These are phyloP conservation scores for Hiodon tergisus DNA, from an alignment of 2,113 vertebrate species.

Conservation along the genomic window DNA sequence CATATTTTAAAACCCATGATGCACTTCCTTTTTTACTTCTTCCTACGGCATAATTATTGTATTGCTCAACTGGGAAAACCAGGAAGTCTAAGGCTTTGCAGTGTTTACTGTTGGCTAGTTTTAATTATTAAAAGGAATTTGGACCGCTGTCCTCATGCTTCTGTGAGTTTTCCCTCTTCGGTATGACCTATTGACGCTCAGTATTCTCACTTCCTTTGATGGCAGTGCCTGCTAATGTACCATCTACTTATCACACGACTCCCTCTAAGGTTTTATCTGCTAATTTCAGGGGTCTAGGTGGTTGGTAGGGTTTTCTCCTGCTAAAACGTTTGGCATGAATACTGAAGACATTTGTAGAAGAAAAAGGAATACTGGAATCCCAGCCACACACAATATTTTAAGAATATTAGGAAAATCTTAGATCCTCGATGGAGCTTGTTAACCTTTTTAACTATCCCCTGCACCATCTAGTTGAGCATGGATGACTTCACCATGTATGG, in stretches of 20 bases:
- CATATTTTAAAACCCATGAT: not conserved
- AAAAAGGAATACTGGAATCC: no score
- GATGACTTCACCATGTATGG: slow-evolving; percentile 82
- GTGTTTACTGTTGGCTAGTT: not conserved
- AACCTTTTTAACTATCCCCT: not conserved
- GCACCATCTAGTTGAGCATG: slow-evolving; percentile 67
- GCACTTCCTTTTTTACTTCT: not conserved
- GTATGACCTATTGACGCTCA: not conserved
- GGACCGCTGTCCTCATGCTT: not conserved
- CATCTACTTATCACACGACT: no score
- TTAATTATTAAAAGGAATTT: not conserved
- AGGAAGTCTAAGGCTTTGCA: not conserved
- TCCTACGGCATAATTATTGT: not conserved
- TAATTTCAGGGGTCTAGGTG: no score
- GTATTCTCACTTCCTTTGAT: not conserved
- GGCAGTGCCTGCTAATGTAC: no score
- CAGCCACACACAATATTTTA: no score
- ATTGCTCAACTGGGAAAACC: not conserved
- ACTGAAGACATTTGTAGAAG: no score
- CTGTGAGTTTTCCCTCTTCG: not conserved
- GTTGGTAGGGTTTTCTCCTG: no score
- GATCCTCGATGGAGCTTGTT: no score
- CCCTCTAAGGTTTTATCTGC: no score
- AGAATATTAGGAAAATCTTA: no score
- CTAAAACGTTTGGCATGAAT: no score